Evolutionary conservation across 2,113 vertebrate genomes (phyloP), one percentile per base, ranked within the genome.

Genomic region (Bubo scandiacus): DNA sequence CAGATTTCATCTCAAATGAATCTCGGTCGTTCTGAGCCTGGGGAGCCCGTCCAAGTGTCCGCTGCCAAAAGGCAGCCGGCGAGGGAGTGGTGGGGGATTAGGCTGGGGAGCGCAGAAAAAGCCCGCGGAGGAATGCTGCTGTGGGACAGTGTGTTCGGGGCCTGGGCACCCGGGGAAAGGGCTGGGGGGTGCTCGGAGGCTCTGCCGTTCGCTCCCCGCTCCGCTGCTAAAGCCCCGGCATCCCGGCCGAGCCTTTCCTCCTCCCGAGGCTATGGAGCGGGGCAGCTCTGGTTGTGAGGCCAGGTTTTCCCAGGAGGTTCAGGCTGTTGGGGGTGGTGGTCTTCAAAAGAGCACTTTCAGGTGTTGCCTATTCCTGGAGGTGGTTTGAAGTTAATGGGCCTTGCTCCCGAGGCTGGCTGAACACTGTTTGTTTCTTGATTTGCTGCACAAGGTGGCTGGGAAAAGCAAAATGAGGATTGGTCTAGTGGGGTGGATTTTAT

Each of bases 1-100:
- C 75, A 92, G 95, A 94, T 74, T 73, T 93, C 93, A 96, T 92
- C 85, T 17, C 54, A 2, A 61, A 93, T 94, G 94, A 88, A 94
- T 96, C 93, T 12, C 5, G 2, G 57, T 45, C 10, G 12, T 43
- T 51, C 42, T 1, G 71, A 70, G 90, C 67, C 29, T 3, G 18
- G 85, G 92, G 79, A 92, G 79, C 90, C 38, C 4, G 18, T 45
- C 88, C 96, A 96, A 91, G 65, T 32, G 40, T 86, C 83, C 0
- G 7, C 68, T 91, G 90, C 87, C 92, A 67, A 70, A 84, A 71
- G 85, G 92, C 91, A 83, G 75, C 45, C 59, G 1, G 71, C 74
- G 2, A 85, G 90, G 95, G 90, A 92, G 94, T 59, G 94, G 94
- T 90, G 57, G 74, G 81, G 58, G 86, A 90, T 89, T 71, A 95